These are phyloP conservation scores for Pantelozetes paolii DNA, from an alignment of 2,888 invertebrate species.

Conservation along the genomic window DNA sequence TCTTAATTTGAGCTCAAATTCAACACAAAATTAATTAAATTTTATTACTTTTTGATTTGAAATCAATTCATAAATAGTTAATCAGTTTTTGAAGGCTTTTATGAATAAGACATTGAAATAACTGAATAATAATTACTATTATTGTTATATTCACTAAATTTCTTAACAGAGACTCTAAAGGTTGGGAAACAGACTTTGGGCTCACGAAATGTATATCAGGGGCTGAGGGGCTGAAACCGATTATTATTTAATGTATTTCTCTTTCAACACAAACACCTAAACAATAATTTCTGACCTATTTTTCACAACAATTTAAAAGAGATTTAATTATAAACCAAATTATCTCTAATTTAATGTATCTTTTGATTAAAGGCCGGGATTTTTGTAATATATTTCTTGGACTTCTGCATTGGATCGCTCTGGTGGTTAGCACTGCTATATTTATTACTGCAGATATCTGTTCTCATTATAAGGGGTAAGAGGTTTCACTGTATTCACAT, in stretches of 20 bases:
- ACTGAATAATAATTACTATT: not conserved
- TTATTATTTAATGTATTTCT: not conserved
- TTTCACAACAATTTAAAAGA: not conserved
- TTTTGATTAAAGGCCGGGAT: slow-evolving; percentile 13
- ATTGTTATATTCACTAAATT: no score
- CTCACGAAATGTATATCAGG: not conserved
- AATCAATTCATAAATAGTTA: not conserved
- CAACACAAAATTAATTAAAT: no score
- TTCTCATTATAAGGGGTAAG: slow-evolving; percentile 47
- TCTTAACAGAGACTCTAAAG: no score
- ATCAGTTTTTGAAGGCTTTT: not conserved
- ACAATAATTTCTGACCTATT: not conserved
- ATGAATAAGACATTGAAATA: not conserved
- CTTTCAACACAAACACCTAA: not conserved
- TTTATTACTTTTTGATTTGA: not conserved
- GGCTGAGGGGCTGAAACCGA: not conserved
- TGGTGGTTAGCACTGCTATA: slow-evolving; percentile 83
- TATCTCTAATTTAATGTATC: not conserved
- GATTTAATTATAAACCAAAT: slow-evolving; percentile 7
- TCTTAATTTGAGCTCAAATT: no score
- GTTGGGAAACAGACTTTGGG: not conserved
- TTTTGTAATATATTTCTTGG: slow-evolving; percentile 71
- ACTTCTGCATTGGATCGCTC: slow-evolving; percentile 73
- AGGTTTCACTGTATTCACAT: no score
- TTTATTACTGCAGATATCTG: slow-evolving; percentile 55